A percentile compares a stretch with the other conserved stretches of the same genome.
Conservation (phyloP, 1,140 invertebrate species). For the Trichonephila clavata region DNA sequence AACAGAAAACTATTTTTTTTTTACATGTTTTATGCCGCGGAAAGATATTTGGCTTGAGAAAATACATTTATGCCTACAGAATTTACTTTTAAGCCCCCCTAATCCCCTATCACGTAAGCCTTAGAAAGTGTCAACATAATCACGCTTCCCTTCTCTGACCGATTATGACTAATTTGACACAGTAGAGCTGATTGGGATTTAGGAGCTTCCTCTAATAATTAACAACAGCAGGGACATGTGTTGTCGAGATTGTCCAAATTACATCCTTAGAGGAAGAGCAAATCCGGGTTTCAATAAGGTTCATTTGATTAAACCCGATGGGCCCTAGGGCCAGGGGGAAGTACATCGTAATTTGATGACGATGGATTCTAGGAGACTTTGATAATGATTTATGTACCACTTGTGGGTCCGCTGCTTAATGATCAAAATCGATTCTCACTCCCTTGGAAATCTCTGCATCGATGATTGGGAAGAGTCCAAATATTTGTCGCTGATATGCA, state of each 20-base stretch:
- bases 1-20: too few species aligned
- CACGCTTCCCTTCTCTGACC: neutral
- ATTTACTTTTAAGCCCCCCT: neutral
- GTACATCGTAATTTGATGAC: slow-evolving; percentile 33
- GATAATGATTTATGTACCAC: slow-evolving; percentile 45
- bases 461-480: slow-evolving; percentile 1
- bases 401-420: slow-evolving; percentile 20
- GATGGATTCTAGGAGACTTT: slow-evolving; percentile 1
- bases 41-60: too few species aligned
- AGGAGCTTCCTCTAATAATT: neutral
- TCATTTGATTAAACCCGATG: slow-evolving; percentile 23
- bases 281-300: slow-evolving; percentile 33
- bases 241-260: neutral
- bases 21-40: too few species aligned
- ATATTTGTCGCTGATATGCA: neutral
- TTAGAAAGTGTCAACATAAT: neutral
- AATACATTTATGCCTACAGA: too few species aligned
- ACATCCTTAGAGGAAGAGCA: neutral
- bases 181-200: slow-evolving; percentile 21
- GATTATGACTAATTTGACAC: slow-evolving; percentile 32
- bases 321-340: neutral
- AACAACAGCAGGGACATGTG: neutral
- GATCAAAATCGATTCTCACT: slow-evolving; percentile 27
- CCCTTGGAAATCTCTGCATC: slow-evolving; percentile 1
- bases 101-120: neutral